phyloP scores from a whole-genome alignment of 2,888 invertebrate species.

The Rhagophthalmus giganteus region DNA sequence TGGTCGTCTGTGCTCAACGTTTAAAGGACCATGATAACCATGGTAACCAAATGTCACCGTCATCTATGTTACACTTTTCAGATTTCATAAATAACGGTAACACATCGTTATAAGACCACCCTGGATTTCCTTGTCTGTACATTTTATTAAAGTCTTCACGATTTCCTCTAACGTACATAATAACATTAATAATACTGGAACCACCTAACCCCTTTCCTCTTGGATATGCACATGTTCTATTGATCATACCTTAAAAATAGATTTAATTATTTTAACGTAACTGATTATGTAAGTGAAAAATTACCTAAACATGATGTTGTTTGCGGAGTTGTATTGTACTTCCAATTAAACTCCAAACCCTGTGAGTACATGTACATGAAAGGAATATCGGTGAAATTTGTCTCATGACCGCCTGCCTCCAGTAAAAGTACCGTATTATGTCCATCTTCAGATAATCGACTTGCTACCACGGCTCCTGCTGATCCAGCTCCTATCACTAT shows the following conservation, averaged over 20 bases:
- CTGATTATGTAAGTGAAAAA: background rate
- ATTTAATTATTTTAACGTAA: background rate
- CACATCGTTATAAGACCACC: background rate
- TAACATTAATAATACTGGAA: background rate
- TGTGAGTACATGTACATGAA: background rate
- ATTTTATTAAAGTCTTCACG: background rate
- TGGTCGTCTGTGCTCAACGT: conserved; percentile 64
- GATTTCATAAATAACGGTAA: background rate
- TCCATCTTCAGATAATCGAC: conserved; percentile 72
- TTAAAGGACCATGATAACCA: conserved; percentile 65
- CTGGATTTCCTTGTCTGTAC: background rate
- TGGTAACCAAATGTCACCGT: conserved; percentile 66
- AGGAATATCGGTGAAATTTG: conserved; percentile 4
- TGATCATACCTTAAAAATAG: background rate
- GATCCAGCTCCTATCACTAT: conserved; percentile 81
- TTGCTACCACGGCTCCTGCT: conserved; percentile 81
- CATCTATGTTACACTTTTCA: no score
- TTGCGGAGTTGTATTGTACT: conserved; percentile 2
- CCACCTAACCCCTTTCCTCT: conserved; percentile 1
- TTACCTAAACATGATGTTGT: conserved; percentile 5
- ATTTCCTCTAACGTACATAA: background rate
- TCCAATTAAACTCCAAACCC: conserved; percentile 5
- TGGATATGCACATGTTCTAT: background rate
- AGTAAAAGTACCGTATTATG: conserved; percentile 80
- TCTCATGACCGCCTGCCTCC: conserved; percentile 81